These are phyloP conservation scores for Drosophila birchii DNA, from an alignment of 2,888 invertebrate genomes.

Conservation along the genomic window DNA sequence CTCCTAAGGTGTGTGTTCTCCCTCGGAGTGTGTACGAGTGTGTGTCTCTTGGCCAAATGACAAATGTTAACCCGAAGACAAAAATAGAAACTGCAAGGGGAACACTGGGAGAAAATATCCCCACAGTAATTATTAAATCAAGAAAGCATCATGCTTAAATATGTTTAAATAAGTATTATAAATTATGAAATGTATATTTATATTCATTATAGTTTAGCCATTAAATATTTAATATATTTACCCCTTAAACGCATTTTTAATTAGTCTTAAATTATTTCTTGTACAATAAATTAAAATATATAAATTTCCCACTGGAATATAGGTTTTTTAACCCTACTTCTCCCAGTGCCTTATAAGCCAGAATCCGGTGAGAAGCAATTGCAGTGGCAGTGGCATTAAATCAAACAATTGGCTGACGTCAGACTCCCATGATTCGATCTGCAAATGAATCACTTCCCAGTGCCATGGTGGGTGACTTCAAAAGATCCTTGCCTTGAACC, in stretches of 20 bases:
- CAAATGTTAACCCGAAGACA: slow-evolving; percentile 21
- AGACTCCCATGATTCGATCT: slow-evolving; percentile 29
- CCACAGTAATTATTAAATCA: no score
- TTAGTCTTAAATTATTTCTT: not conserved
- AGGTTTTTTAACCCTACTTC: not conserved
- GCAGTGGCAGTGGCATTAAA: slow-evolving; percentile 31
- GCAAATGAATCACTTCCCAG: slow-evolving; percentile 27
- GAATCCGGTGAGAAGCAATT: slow-evolving; percentile 24
- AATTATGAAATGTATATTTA: no score
- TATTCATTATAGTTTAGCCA: no score
- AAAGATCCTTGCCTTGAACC: slow-evolving; percentile 41
- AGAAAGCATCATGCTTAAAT: not conserved
- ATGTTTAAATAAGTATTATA: no score
- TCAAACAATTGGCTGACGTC: slow-evolving; percentile 45
- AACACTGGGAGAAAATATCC: not conserved
- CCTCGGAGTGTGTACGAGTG: not conserved
- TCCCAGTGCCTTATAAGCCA: not conserved
- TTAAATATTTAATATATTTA: no score
- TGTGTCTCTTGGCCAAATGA: slow-evolving; percentile 34
- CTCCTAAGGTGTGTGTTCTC: slow-evolving; percentile 42
- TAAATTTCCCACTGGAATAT: no score
- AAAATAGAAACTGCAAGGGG: slow-evolving; percentile 5
- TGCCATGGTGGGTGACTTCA: slow-evolving; percentile 8
- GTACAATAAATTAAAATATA: no score
- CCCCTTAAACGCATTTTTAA: not conserved